These are phyloP conservation scores for Seira sanloemensis DNA, from an alignment of 2,888 invertebrate species.

Conservation along the genomic window DNA sequence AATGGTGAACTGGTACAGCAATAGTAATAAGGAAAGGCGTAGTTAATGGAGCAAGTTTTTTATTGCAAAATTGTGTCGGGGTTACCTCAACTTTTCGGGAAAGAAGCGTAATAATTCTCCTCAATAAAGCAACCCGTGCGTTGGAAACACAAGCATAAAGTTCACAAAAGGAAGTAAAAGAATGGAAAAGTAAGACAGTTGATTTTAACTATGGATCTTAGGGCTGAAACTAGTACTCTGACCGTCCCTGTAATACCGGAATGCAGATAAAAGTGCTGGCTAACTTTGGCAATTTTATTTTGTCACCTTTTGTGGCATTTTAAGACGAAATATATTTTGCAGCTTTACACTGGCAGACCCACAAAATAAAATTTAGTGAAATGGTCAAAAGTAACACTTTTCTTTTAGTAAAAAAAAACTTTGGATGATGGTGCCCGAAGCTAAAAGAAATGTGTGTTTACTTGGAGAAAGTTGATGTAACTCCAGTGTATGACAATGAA, in stretches of 20 bases:
- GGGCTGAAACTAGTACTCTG: neutral
- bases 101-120: slow-evolving; percentile 55
- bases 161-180: slow-evolving; percentile 3
- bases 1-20: neutral
- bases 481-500: neutral
- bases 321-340: neutral
- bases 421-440: slow-evolving; percentile 19
- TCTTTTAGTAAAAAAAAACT: neutral
- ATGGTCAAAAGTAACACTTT: neutral
- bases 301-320: slow-evolving; percentile 53
- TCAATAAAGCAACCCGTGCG: slow-evolving; percentile 25
- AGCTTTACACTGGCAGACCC: neutral
- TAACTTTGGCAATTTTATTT: slow-evolving; percentile 61
- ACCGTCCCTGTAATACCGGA: neutral
- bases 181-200: neutral
- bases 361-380: slow-evolving; percentile 6
- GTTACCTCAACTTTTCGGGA: slow-evolving; percentile 50
- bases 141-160: slow-evolving; percentile 13
- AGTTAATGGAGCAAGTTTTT: slow-evolving; percentile 60
- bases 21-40: slow-evolving; percentile 38
- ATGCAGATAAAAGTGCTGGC: slow-evolving; percentile 12
- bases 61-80: slow-evolving; percentile 49
- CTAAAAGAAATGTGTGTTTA: slow-evolving; percentile 31
- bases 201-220: neutral
- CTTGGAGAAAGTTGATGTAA: slow-evolving; percentile 20